Evolutionary conservation across 2,797 vertebrate species (phyloP), one percentile per base, ranked within the genome.

Genomic region (Lacerta bilineata): DNA sequence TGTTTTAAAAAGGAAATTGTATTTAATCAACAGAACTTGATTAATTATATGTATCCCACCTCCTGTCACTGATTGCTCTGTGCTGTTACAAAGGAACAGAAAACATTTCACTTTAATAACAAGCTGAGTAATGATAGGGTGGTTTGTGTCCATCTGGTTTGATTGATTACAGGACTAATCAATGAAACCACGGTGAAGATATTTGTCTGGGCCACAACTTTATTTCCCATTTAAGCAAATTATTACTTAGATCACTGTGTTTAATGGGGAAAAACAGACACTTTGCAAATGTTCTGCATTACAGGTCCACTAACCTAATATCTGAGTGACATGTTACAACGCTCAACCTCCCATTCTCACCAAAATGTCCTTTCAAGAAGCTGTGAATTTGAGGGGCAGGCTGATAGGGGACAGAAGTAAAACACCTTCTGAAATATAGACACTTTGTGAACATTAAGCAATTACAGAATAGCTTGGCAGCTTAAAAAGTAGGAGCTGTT

Each of bases 11-110:
- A 93, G 89, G 85, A 94, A 91, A 93, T 92, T 93, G 33, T 91
- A 41, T 94, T 95, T 95, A 96, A 92, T 95, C 94, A 91, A 92
- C 93, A 85, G 61, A 93, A 89, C 92, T 95, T 97, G 97, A 97
- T 98, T 95, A 96, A 98, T 97, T 96, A 95, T 95, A 93, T 95
- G 77, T 96, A 95, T 93, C 95, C 95, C 93, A 97, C 96, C 95
- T 88, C 95, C 91, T 97, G 96, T 96, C 96, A 96, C 95, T 91
- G 90, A 93, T 64, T 96, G 93, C 96, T 97, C 97, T 96, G 91
- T 96, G 55, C 95, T 91, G 50, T 86, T 97, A 93, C 80, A 94
- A 94, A 96, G 94, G 94, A 97, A 93, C 89, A 96, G 90, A 96
- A 95, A 96, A 87, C 91, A 94, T 95, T 95, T 96, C 89, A 91